A percentile compares a stretch with the other conserved stretches of the same genome.
These are phyloP conservation scores for Pyralis farinalis DNA, from an alignment of 2,888 invertebrate species.

Conservation along the genomic window DNA sequence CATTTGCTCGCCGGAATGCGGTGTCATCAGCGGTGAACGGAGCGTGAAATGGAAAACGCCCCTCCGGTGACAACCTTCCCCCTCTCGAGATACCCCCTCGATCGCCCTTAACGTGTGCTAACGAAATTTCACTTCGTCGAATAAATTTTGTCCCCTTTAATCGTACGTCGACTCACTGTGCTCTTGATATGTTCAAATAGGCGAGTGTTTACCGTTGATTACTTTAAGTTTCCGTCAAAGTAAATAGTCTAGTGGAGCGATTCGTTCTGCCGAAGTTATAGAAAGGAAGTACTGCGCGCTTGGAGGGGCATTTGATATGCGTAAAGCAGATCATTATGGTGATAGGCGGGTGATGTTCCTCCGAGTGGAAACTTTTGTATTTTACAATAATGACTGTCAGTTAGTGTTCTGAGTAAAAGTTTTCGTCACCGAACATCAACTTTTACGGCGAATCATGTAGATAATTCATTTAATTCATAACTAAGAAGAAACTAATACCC, in stretches of 20 bases:
- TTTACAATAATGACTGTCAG: slow-evolving; percentile 11
- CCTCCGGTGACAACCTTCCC: slow-evolving; percentile 59
- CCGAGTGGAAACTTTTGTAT: slow-evolving; percentile 23
- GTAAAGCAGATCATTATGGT: slow-evolving; percentile 24
- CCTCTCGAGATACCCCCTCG: slow-evolving; percentile 26
- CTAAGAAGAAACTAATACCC: too few relatives aligned
- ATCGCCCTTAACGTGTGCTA: slow-evolving; percentile 58
- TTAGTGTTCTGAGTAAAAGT: slow-evolving; percentile 5
- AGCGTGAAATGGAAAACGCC: slow-evolving; percentile 81
- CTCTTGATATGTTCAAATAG: slow-evolving; percentile 45
- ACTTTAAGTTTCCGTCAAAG: slow-evolving; percentile 32
- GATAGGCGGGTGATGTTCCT: slow-evolving; percentile 19
- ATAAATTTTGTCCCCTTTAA: slow-evolving; percentile 42
- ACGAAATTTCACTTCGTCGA: slow-evolving; percentile 63
- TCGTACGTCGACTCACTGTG: slow-evolving; percentile 27
- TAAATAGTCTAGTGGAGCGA: slow-evolving; percentile 27
- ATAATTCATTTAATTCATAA: too few relatives aligned
- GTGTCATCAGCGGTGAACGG: slow-evolving; percentile 76
- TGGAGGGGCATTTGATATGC: slow-evolving; percentile 24
- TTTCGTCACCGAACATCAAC: neutral
- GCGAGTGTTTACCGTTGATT: slow-evolving; percentile 40
- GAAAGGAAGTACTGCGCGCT: slow-evolving; percentile 11
- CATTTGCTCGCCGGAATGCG: slow-evolving; percentile 76
- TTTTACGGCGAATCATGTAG: slow-evolving; percentile 4
- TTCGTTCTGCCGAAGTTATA: slow-evolving; percentile 24